A percentile compares a stretch with the other conserved stretches of the same genome.
Conservation (phyloP, 1,140 invertebrate species). For the Diachasma alloeum region DNA sequence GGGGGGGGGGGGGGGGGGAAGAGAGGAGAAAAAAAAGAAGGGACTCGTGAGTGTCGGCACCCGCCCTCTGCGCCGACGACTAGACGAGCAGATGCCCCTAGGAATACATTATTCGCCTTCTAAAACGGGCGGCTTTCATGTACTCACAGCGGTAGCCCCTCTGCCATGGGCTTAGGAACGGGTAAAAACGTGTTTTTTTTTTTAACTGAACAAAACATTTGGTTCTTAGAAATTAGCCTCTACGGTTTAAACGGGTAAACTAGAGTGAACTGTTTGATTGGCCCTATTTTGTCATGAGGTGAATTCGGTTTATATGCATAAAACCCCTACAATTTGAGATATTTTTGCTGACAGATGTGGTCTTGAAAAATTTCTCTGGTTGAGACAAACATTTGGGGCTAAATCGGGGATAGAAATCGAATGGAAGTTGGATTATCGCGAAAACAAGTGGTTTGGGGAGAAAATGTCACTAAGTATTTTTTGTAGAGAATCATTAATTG, state of each 20-base stretch:
- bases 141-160: slow-evolving; percentile 9
- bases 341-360: neutral
- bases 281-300: neutral
- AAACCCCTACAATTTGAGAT: neutral
- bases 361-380: neutral
- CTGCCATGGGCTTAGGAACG: slow-evolving; percentile 12
- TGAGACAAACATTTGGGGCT: neutral
- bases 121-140: slow-evolving; percentile 33
- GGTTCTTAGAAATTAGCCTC: slow-evolving; percentile 12
- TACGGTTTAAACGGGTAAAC: neutral
- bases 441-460: too few relatives aligned
- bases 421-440: too few relatives aligned
- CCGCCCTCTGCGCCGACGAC: slow-evolving; percentile 34
- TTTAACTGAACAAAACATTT: slow-evolving; percentile 22
- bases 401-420: neutral
- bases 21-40: neutral
- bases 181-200: slow-evolving; percentile 32
- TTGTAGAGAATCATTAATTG: too few relatives aligned
- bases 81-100: slow-evolving; percentile 45
- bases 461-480: too few relatives aligned
- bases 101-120: slow-evolving; percentile 42
- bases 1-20: neutral
- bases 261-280: neutral
- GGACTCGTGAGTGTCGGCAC: slow-evolving; percentile 27
- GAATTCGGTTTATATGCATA: neutral